Conservation (phyloP, 30 jellyfish, hydroid and myxozoan genomes). For the Sanderia malayensis region DNA sequence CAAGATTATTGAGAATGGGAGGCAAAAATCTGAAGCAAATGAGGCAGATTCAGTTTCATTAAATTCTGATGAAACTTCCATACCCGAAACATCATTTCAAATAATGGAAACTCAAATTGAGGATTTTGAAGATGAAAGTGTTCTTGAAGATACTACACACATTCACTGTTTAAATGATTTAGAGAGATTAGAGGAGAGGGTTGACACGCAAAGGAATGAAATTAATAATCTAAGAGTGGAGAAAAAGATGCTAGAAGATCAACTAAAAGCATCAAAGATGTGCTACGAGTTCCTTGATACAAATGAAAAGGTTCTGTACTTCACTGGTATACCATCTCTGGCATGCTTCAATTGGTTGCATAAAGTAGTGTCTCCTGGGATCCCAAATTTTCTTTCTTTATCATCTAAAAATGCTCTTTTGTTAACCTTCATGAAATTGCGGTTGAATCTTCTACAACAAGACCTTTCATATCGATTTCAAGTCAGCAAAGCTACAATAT, state of each 20-base stretch:
- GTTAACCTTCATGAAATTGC: slow-evolving; percentile 13
- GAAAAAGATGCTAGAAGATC: not conserved
- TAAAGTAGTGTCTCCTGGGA: not conserved
- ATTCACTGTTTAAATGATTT: not conserved
- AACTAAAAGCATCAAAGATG: slow-evolving; percentile 2
- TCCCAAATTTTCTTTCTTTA: not conserved
- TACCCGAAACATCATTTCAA: not conserved
- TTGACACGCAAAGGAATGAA: not conserved
- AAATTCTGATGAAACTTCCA: not conserved
- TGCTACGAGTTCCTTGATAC: not conserved
- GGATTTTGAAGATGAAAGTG: not conserved
- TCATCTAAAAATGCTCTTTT: not conserved
- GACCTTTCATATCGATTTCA: slow-evolving; percentile 30
- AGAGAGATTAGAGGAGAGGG: not conserved
- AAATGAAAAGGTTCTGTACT: slow-evolving; percentile 7
- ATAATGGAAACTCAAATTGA: not conserved
- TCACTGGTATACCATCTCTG: slow-evolving; percentile 30
- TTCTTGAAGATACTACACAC: not conserved
- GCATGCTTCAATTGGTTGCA: slow-evolving; percentile 13
- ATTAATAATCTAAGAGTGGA: not conserved
- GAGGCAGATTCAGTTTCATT: not conserved
- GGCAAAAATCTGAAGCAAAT: not conserved
- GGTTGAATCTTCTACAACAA: slow-evolving; percentile 13
- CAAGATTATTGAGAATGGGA: not conserved
- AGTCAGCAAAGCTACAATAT: slow-evolving; percentile 2